phyloP scores from a whole-genome alignment of 2,113 vertebrate species.

The Euleptes europaea region DNA sequence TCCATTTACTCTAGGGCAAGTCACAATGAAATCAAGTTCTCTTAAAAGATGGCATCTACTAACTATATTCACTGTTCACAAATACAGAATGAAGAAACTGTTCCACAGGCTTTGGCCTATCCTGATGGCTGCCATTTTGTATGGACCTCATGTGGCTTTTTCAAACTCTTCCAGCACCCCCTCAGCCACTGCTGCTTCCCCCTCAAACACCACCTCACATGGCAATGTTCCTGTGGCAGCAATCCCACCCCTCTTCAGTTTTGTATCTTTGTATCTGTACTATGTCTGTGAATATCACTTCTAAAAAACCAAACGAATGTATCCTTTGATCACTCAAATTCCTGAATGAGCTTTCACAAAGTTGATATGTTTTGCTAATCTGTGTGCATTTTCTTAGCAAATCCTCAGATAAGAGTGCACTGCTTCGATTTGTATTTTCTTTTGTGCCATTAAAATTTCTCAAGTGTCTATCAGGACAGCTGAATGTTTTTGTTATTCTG shows the following conservation, averaged over 20 bases:
- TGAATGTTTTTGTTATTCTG: background rate
- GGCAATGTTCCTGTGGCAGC: background rate
- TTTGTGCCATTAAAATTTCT: background rate
- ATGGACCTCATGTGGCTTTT: background rate
- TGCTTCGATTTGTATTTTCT: background rate
- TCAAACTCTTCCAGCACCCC: no score
- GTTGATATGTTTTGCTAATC: background rate
- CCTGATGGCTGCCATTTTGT: background rate
- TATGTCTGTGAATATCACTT: background rate
- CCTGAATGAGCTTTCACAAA: background rate
- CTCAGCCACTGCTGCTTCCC: background rate
- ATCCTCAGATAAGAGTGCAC: background rate
- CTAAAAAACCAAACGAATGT: no score
- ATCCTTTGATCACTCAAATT: background rate
- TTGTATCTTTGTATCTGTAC: background rate
- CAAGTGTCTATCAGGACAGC: background rate
- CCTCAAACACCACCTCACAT: background rate
- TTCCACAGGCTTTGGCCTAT: background rate
- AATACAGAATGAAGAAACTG: conserved; percentile 7
- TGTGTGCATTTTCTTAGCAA: background rate
- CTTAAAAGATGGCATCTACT: no score
- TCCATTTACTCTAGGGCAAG: background rate
- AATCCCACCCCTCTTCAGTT: rapidly evolving
- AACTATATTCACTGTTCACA: background rate
- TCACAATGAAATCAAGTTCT: background rate